Base-by-base conservation (phyloP, 2,888 invertebrate species). In the Sarcophaga carnaria region DNA sequence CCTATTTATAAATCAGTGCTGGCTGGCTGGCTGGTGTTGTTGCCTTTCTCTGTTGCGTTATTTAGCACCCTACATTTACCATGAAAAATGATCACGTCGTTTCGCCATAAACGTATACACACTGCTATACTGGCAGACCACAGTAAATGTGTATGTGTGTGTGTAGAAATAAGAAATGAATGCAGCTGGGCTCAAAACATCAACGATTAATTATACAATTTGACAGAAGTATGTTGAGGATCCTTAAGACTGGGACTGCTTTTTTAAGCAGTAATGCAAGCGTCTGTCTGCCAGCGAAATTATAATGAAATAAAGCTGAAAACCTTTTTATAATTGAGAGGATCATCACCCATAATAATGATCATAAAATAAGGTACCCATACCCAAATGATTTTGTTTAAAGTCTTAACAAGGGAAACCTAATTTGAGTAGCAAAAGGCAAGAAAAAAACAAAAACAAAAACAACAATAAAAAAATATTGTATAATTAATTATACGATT, bases 201-300 rank as follows among this genome's bases (percentile, higher is more conserved):
- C 84, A 87, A 87, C 87, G 37, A 87, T 87, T 84, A 87, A 87
- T 87, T 87, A 87, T 82, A 82, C 78, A 81, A 84, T 87, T 87
- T 84, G 87, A 87, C 87, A 87, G 87, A 84, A 81, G 79, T 87
- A 81, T 84, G 81, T 71, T 84, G 79, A 84, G 76, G 71, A 80
- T 82, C 87, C 87, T 84, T 79, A 87, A 81, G 79, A 84, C 70
- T 54, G 1, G 49, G 27, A 54, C 72, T 49, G 63, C 14, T 17
- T 54, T 63, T 77, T 69, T 77, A 54, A 22, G 64, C 37, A 79
- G 60, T 45, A 72, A 25, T 10, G 74, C 64, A 59, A 72, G 49
- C 25, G 71, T 25, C 20, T 70, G 62, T 54, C 54, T 54, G 17
- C 54, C 54, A 10, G 62, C 80, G 71, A 77, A 82, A 66, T 14